Percentiles rank a stretch among this genome's conserved stretches.
These are phyloP conservation scores for Apodemus agrarius DNA, from an alignment of 2,797 vertebrate genomes.

Conservation along the genomic window DNA sequence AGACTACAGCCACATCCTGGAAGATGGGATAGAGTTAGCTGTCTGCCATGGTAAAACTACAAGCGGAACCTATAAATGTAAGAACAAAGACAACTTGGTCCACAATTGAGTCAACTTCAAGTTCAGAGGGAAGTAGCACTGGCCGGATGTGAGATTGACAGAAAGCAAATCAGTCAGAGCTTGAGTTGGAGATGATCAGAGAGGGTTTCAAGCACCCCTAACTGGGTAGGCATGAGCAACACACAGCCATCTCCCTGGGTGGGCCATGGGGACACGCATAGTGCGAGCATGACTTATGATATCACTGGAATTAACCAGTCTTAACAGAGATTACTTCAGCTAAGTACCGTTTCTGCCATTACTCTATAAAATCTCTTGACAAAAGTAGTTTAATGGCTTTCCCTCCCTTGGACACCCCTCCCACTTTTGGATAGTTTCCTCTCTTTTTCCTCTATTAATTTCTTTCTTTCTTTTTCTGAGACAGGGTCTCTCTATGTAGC, in stretches of 20 bases:
- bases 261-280: neutral
- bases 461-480: neutral
- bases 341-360: neutral
- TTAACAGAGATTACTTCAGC: neutral
- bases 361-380: neutral
- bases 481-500: neutral
- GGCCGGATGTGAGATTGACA: neutral
- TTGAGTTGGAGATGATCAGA: neutral
- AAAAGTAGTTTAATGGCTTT: neutral
- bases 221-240: too few species aligned
- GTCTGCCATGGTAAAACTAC: neutral
- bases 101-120: neutral
- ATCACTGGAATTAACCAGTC: neutral
- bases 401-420: neutral
- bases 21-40: neutral
- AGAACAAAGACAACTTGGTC: neutral
- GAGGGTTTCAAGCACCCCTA: too few species aligned
- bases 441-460: neutral
- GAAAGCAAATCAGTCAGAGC: neutral
- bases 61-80: neutral
- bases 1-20: neutral
- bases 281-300: neutral
- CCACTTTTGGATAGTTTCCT: neutral
- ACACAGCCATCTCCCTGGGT: neutral
- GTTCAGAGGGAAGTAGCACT: neutral